phyloP scores from a whole-genome alignment of 2,888 invertebrate species.

The Hesperia comma region DNA sequence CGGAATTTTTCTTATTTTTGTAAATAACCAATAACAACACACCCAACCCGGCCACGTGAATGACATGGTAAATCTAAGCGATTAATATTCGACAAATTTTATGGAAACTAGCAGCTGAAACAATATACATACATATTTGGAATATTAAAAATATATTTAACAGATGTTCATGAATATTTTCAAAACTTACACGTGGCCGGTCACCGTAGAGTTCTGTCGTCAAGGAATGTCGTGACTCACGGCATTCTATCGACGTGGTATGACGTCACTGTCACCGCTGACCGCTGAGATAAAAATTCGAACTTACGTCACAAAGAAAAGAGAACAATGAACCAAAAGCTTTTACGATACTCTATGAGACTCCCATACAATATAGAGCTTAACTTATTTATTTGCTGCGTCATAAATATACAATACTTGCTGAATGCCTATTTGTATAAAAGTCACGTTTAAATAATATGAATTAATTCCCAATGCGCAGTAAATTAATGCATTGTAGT shows the following conservation, averaged over 20 bases:
- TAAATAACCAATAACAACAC: too few species aligned
- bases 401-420: background rate
- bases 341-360: background rate
- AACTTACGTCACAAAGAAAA: constrained; percentile 18
- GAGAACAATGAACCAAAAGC: constrained; percentile 12
- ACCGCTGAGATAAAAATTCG: constrained; percentile 12
- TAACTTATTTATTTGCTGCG: background rate
- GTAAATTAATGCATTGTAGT: background rate
- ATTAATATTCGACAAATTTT: too few species aligned
- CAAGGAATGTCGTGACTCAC: constrained; percentile 59
- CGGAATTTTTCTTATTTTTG: too few species aligned
- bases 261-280: constrained; percentile 52
- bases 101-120: too few species aligned
- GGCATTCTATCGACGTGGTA: constrained; percentile 46
- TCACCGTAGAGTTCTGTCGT: constrained; percentile 33
- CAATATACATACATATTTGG: too few species aligned
- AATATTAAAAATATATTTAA: background rate
- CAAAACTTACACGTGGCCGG: constrained; percentile 4
- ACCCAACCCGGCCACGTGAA: too few species aligned
- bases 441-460: constrained; percentile 12
- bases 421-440: constrained; percentile 4
- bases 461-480: constrained; percentile 18
- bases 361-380: background rate
- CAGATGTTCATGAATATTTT: background rate
- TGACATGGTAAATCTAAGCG: too few species aligned